Base-by-base conservation (phyloP, 2,113 vertebrate species). In the Engraulis encrasicolus region DNA sequence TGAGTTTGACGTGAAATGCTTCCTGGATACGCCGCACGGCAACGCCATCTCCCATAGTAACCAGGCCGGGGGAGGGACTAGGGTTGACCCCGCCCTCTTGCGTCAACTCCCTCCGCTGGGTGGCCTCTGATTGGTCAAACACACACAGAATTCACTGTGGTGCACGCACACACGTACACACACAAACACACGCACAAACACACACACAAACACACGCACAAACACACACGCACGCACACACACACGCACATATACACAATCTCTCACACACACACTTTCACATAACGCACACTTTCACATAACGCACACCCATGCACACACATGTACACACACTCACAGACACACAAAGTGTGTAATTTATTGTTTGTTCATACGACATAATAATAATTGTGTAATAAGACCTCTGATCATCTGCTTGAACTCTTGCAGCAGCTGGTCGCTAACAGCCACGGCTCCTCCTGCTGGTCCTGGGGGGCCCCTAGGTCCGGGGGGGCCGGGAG, bases 331-430 rank as follows among this genome's bases (percentile, higher is more conserved):
- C n/a, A n/a, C n/a, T n/a, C n/a, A n/a, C n/a, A n/a, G n/a, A n/a
- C n/a, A n/a, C n/a, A n/a, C n/a, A n/a, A n/a, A n/a, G n/a, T n/a
- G n/a, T n/a, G n/a, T n/a, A n/a, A n/a, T n/a, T n/a, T n/a, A n/a
- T n/a, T n/a, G n/a, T n/a, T n/a, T n/a, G n/a, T n/a, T n/a, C n/a
- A n/a, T n/a, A n/a, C n/a, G n/a, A n/a, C n/a, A n/a, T n/a, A n/a
- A n/a, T n/a, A n/a, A n/a, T n/a, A n/a, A n/a, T n/a, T n/a, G n/a
- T n/a, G n/a, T n/a, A n/a, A n/a, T n/a, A n/a, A n/a, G 9, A 66
- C 58, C 58, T 66, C 58, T 66, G 58, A 66, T 66, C 58, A 66
- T 66, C 23, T 66, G 58, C 31, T 66, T 66, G 58, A 66, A 66
- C 11, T 66, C 58, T 23, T 66, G 58, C 58, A 66, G 58, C 9